A percentile compares a stretch with the other conserved stretches of the same genome.
These are phyloP conservation scores for Alouatta palliata DNA, from an alignment of 2,113 vertebrate species.

Conservation along the genomic window DNA sequence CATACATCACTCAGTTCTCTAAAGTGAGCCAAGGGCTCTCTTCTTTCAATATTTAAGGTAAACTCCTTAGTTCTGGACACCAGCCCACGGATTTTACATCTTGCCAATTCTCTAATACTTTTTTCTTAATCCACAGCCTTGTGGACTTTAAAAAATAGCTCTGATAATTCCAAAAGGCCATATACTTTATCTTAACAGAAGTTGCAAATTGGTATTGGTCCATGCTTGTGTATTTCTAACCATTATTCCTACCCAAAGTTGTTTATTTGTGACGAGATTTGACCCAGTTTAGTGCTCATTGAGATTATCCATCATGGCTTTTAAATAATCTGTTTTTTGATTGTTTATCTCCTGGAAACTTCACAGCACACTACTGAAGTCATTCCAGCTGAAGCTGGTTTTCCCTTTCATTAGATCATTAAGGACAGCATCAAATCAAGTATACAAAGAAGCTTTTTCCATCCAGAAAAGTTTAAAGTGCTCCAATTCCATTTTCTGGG, in stretches of 20 bases:
- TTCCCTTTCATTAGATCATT: slow-evolving; percentile 45
- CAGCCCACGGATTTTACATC: slow-evolving; percentile 71
- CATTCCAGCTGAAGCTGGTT: not conserved
- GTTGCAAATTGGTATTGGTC: slow-evolving; percentile 38
- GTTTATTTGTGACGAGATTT: slow-evolving; percentile 26
- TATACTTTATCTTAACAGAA: slow-evolving; percentile 58
- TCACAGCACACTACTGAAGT: not conserved
- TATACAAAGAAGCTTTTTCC: slow-evolving; percentile 12
- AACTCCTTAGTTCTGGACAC: slow-evolving; percentile 65
- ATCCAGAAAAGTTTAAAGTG: not conserved
- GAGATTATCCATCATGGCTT: slow-evolving; percentile 23
- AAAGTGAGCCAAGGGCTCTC: not conserved
- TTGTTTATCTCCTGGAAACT: slow-evolving; percentile 32
- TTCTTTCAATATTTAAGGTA: slow-evolving; percentile 28
- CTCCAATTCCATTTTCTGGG: slow-evolving; percentile 54
- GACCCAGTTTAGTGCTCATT: slow-evolving; percentile 4
- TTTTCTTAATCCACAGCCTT: slow-evolving; percentile 75
- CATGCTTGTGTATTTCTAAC: slow-evolving; percentile 58
- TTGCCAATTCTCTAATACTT: slow-evolving; percentile 69
- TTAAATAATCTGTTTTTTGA: slow-evolving; percentile 40
- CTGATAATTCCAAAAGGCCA: slow-evolving; percentile 63
- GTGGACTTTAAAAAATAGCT: slow-evolving; percentile 74
- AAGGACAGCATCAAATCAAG: not conserved
- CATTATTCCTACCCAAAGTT: slow-evolving; percentile 17
- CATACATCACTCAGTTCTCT: not conserved